Evolutionary conservation across 2,113 vertebrate species (phyloP), one percentile per base, ranked within the genome.

Genomic region (Oxyruncus cristatus): DNA sequence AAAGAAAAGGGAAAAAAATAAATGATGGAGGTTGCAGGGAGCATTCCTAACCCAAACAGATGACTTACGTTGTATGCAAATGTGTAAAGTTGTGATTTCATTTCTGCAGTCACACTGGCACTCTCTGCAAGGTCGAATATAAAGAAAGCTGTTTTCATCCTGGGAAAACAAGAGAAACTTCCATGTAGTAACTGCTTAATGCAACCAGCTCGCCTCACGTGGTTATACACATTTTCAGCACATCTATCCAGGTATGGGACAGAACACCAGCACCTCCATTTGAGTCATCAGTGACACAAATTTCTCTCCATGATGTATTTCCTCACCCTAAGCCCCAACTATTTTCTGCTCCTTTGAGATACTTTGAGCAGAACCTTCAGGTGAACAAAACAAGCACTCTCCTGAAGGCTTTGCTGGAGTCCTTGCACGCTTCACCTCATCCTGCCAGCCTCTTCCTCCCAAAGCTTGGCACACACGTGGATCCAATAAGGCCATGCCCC

Each of bases 61-160:
- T 5, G 44, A 98, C 98, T 95, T 98, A 99, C 99, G 2, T 97
- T 91, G 95, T 99, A 99, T 1, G 99, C 98, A 11, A 98, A 97
- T 11, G 98, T 97, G 97, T 99, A 99, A 79, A 99, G 98, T 28
- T 98, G 98, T 70, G 97, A 93, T 93, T 98, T 99, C 55, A 95
- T 95, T 33, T 98, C 96, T 52, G 97, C 96, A 75, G 98, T 95
- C 90, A 98, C 91, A 28, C 93, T 95, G 83, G 92, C 87, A 4
- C 59, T 97, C 88, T 99, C 99, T 65, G 99, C 99, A 80, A 99
- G 98, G 97, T 98, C 98, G 95, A 99, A 99, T 96, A 99, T 98
- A 96, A 99, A 99, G 98, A 99, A 99, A 33, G 99, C 98, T 11
- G 98, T 99, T 97, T 99, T 99, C 98, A 99, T 99, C 98, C 99